Conservation (phyloP, 2,888 invertebrate genomes). For the Lysandra bellargus region DNA sequence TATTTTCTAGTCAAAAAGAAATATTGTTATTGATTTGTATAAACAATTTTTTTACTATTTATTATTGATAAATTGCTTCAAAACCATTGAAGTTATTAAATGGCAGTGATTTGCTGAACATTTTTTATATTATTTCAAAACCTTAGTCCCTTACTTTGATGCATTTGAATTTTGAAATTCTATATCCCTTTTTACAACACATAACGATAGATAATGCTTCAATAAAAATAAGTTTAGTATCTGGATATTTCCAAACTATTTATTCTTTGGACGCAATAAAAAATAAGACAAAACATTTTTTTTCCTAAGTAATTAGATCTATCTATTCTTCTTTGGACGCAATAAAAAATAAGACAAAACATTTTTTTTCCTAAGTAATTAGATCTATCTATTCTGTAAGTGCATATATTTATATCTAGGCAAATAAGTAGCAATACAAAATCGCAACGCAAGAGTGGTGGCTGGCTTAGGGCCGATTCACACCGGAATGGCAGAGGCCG, state of each 20-base stretch:
- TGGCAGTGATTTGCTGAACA: slow-evolving; percentile 52
- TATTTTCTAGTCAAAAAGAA: slow-evolving; percentile 62
- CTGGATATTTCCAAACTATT: neutral
- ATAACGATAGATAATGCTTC: too few species aligned
- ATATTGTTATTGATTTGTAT: slow-evolving; percentile 65
- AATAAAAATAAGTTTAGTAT: too few species aligned
- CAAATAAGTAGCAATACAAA: neutral
- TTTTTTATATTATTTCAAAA: slow-evolving; percentile 24
- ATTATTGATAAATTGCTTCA: slow-evolving; percentile 67
- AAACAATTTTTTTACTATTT: slow-evolving; percentile 67
- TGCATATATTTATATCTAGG: neutral
- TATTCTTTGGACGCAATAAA: neutral
- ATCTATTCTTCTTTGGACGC: neutral
- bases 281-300: too few species aligned
- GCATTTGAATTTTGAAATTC: neutral
- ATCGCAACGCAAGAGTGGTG: neutral
- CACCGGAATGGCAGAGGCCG: too few species aligned
- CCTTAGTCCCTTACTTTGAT: neutral
- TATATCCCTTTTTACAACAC: neutral
- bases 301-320: neutral
- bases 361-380: neutral
- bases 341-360: neutral
- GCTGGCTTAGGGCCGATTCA: neutral
- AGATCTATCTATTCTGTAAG: neutral
- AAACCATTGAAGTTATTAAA: slow-evolving; percentile 72